These are phyloP conservation scores for Drosophila quinaria DNA, from an alignment of 2,888 invertebrate species.

Conservation along the genomic window DNA sequence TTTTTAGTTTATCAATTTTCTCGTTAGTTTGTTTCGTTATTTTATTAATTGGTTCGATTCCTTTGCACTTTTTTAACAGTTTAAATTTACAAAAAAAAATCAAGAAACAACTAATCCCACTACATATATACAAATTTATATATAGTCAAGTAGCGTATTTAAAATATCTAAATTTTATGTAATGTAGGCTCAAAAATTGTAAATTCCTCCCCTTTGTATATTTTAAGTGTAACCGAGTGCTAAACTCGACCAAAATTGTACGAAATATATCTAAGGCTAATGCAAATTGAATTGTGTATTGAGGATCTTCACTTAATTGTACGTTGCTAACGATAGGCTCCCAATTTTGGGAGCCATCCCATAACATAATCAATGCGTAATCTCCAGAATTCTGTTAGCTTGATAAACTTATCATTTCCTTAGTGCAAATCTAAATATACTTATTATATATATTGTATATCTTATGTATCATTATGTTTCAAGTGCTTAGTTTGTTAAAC, in stretches of 20 bases:
- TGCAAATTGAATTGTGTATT: conserved; percentile 23
- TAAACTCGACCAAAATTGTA: conserved; percentile 61
- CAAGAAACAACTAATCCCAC: conserved; percentile 20
- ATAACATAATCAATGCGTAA: conserved; percentile 26
- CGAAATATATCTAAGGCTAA: conserved; percentile 59
- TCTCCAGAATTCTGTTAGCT: conserved; percentile 41
- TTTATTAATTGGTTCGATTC: conserved; percentile 13
- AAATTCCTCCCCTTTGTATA: conserved; percentile 56
- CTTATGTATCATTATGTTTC: conserved; percentile 28
- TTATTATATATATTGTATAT: neutral
- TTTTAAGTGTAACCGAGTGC: conserved; percentile 50
- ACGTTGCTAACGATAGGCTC: conserved; percentile 8
- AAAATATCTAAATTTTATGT: conserved; percentile 63
- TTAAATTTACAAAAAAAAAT: neutral
- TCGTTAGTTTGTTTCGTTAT: conserved; percentile 42
- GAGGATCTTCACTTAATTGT: conserved; percentile 14
- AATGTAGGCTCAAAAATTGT: conserved; percentile 66
- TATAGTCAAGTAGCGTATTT: conserved; percentile 47
- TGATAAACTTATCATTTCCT: conserved; percentile 38
- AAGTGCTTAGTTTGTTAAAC: conserved; percentile 37
- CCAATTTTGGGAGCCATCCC: neutral
- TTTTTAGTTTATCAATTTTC: conserved; percentile 27
- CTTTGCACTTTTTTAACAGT: conserved; percentile 22
- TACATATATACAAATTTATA: conserved; percentile 37
- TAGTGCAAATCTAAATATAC: conserved; percentile 49